phyloP scores from a whole-genome alignment of 2,113 vertebrate species.

The Psettodes erumei region DNA sequence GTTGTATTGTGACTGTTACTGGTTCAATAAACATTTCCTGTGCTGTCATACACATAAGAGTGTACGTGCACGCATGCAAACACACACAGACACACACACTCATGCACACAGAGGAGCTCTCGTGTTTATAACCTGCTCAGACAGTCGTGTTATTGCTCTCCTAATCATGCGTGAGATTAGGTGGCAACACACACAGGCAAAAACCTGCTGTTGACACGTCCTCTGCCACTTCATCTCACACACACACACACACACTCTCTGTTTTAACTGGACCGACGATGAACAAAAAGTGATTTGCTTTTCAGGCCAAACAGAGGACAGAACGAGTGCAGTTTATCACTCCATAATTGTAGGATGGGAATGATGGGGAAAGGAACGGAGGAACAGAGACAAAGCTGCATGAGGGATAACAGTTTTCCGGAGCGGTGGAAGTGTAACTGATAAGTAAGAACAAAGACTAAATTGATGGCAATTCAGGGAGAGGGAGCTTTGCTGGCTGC shows the following conservation, averaged over 20 bases:
- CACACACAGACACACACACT: conserved; percentile 11
- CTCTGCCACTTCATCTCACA: conserved; percentile 45
- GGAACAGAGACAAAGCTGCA: conserved; percentile 38
- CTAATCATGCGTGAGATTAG: conserved; percentile 79
- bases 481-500: conserved; percentile 52
- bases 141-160: conserved; percentile 75
- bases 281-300: conserved; percentile 63
- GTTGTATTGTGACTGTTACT: conserved; percentile 54
- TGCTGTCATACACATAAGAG: conserved; percentile 30
- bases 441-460: conserved; percentile 62
- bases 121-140: conserved; percentile 67
- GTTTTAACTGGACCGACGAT: conserved; percentile 31
- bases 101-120: conserved; percentile 18
- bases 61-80: neutral
- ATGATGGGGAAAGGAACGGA: conserved; percentile 3
- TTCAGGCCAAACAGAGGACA: conserved; percentile 54
- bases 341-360: conserved; percentile 48
- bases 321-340: conserved; percentile 39
- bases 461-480: conserved; percentile 64
- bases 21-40: conserved; percentile 52
- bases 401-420: conserved; percentile 57
- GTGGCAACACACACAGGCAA: conserved; percentile 66
- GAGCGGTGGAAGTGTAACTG: conserved; percentile 55
- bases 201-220: conserved; percentile 63
- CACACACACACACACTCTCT: conserved; percentile 1